Evolutionary conservation across 2,888 invertebrate species (phyloP).

Genomic region (Cryptocephalus moraei): DNA sequence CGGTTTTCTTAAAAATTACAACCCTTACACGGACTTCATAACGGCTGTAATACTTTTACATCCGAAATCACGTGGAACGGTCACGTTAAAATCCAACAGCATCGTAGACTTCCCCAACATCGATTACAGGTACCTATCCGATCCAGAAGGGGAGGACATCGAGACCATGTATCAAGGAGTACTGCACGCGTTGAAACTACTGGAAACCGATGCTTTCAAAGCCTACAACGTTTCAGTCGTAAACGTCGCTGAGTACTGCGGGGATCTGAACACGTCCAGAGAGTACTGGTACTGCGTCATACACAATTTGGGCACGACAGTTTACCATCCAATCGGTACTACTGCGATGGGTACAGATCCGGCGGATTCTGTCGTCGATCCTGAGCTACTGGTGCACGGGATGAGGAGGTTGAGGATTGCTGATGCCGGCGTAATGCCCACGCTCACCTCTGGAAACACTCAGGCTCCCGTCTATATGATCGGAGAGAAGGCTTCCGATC

Average conservation of each 20-base stretch:
- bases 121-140: constrained; percentile 14
- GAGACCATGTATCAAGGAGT: neutral
- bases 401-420: constrained; percentile 7
- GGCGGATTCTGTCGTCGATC: constrained; percentile 5
- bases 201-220: neutral
- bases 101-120: constrained; percentile 23
- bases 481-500: constrained; percentile 11
- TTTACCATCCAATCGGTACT: constrained; percentile 9
- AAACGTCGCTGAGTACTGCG: constrained; percentile 3
- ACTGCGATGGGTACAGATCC: constrained; percentile 7
- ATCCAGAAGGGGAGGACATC: constrained; percentile 2
- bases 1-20: neutral
- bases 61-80: constrained; percentile 20
- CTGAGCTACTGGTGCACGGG: constrained; percentile 8
- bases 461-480: constrained; percentile 11
- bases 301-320: neutral
- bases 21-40: neutral
- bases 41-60: constrained; percentile 11
- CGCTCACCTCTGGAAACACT: constrained; percentile 7
- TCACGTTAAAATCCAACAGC: constrained; percentile 19
- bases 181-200: neutral
- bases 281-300: neutral
- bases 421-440: constrained; percentile 10
- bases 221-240: neutral
- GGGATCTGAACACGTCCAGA: constrained; percentile 36